Evolutionary conservation across 2,113 vertebrate genomes (phyloP).

Genomic region (Cyanoramphus novaezelandiae): DNA sequence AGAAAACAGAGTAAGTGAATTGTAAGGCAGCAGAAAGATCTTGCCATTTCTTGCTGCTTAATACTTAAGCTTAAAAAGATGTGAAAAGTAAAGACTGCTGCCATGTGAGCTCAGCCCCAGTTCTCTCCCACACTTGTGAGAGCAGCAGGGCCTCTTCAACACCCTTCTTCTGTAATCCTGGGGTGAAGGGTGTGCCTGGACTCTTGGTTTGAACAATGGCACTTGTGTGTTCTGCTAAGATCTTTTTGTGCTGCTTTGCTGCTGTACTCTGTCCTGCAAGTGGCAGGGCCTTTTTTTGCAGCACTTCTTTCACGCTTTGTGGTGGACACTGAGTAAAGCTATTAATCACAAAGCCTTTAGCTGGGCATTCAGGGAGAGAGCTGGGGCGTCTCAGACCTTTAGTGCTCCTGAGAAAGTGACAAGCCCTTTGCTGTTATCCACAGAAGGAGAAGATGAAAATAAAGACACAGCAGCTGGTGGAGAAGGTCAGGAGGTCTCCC

Average conservation of each 20-base stretch:
- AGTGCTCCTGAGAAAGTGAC: not conserved
- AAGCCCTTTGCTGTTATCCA: not conserved
- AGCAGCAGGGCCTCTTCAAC: not conserved
- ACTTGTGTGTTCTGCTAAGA: not conserved
- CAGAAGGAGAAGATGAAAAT: conserved; percentile 88
- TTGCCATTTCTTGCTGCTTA: not conserved
- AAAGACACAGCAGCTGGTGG: conserved; percentile 85
- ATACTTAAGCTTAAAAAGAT: not conserved
- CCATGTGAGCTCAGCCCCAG: not conserved
- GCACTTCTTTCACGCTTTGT: not conserved
- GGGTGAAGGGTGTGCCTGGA: not conserved
- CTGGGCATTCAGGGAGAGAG: not conserved
- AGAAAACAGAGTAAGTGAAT: not conserved
- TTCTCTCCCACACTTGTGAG: not conserved
- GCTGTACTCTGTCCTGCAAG: not conserved
- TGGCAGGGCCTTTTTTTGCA: not conserved
- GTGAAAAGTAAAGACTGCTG: not conserved
- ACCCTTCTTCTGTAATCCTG: not conserved
- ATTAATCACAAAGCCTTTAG: not conserved
- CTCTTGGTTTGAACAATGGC: not conserved
- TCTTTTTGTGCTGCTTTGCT: not conserved
- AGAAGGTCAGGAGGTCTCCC: conserved; percentile 83
- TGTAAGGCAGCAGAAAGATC: not conserved
- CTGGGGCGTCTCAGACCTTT: not conserved
- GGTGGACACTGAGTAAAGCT: not conserved